Evolutionary conservation across 1,140 invertebrate species (phyloP), one percentile per base, ranked within the genome.

Genomic region (Anadara kagoshimensis): DNA sequence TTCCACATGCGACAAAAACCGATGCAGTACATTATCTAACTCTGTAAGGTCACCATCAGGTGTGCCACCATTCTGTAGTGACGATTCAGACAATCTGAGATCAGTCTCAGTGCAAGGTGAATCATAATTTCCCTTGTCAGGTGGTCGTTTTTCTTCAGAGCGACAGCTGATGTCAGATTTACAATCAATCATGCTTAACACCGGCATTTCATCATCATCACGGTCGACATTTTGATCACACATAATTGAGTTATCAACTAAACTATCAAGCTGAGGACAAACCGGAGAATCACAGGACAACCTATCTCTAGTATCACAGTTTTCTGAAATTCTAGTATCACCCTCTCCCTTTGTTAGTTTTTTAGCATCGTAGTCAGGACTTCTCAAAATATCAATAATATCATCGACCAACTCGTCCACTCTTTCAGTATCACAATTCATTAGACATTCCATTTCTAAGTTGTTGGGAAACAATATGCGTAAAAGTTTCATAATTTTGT

Each of bases 321-420:
- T 64, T n/a, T 8, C 26, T 41, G 26, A 51, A 11, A 18, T 64
- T 7, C 59, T 47, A 8, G 26, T 24, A 36, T 64, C 62, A 51
- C 18, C 36, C 18, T 64, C 53, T 51, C 45, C 53, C 18, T 64
- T 64, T 11, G 51, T 20, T 10, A 41, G 36, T 10, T 64, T 45
- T 53, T 51, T 51, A 64, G 51, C 49, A 20, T 64, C 24, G 11
- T 64, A 49, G 36, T 64, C 45, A 41, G 67, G 47, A 47, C 43
- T 66, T 14, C 66, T 49, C 11, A 73, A n/a, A 47, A 66, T 66
- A 24, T 53, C 45, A 22, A 73, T 65, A 26, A 73, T 65, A 41
- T 73, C 63, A 66, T 75, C 73, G 43, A 75, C 44, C 36, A 54
- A 65, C 22, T 66, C 51, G 29, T 75, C 73, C 5, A 75, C 63